phyloP scores from a whole-genome alignment of 2,888 invertebrate genomes.

The Oxystoma pomonae region DNA sequence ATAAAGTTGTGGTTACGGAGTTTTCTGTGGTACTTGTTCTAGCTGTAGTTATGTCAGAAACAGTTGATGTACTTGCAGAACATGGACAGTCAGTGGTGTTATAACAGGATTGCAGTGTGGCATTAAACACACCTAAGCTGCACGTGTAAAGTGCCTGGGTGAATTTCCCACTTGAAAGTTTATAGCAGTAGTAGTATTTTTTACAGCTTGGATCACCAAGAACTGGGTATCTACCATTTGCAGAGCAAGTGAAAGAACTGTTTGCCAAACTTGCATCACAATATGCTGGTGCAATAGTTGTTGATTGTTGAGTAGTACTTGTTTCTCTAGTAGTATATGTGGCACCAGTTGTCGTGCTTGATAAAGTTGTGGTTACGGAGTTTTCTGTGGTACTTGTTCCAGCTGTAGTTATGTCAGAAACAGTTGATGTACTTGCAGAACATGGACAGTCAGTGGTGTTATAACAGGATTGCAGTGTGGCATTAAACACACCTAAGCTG shows the following conservation, averaged over 20 bases:
- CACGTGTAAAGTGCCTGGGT: neutral
- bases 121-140: neutral
- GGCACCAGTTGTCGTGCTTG: slow-evolving; percentile 27
- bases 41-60: no score
- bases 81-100: neutral
- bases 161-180: slow-evolving; percentile 7
- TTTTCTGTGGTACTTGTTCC: neutral
- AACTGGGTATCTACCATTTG: slow-evolving; percentile 16
- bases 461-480: neutral
- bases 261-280: no score
- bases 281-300: no score
- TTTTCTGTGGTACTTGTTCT: neutral
- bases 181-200: slow-evolving; percentile 22
- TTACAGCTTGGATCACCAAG: slow-evolving; percentile 21
- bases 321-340: no score
- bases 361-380: slow-evolving; percentile 19
- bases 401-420: no score
- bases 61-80: slow-evolving; percentile 4
- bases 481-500: neutral
- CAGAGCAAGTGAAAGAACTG: slow-evolving; percentile 10
- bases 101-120: neutral
- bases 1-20: slow-evolving; percentile 19
- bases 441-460: neutral
- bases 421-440: slow-evolving; percentile 4
- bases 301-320: no score